These are phyloP conservation scores for Lampropteryx suffumata DNA, from an alignment of 2,888 invertebrate genomes.

Conservation along the genomic window DNA sequence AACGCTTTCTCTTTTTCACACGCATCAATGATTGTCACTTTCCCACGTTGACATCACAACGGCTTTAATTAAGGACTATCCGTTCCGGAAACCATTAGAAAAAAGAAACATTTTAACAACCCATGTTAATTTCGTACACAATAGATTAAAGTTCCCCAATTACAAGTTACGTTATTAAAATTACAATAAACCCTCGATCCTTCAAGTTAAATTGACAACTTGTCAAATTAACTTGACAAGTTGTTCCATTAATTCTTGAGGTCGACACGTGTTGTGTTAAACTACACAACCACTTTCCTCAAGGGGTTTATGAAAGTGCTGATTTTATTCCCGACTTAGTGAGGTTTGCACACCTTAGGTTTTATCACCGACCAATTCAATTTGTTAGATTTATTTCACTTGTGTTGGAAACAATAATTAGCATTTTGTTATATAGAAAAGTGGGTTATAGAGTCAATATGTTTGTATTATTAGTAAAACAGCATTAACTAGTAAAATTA, in stretches of 20 bases:
- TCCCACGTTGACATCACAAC: too few species aligned
- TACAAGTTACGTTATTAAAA: slow-evolving; percentile 44
- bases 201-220: slow-evolving; percentile 39
- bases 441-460: too few species aligned
- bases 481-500: too few species aligned
- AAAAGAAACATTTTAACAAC: slow-evolving; percentile 24
- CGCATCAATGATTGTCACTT: too few species aligned
- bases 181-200: slow-evolving; percentile 30
- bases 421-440: too few species aligned
- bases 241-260: slow-evolving; percentile 27
- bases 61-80: too few species aligned
- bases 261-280: slow-evolving; percentile 34
- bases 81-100: background rate
- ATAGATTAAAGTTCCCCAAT: slow-evolving; percentile 42
- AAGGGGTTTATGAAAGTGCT: background rate
- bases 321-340: slow-evolving; percentile 1
- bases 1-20: too few species aligned
- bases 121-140: slow-evolving; percentile 14
- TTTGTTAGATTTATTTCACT: too few species aligned
- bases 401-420: too few species aligned
- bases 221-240: slow-evolving; percentile 39
- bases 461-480: too few species aligned
- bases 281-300: slow-evolving; percentile 17
- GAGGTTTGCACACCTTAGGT: too few species aligned
- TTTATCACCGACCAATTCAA: too few species aligned